phyloP scores from a whole-genome alignment of 2,113 vertebrate genomes.

The Microtus montanus region DNA sequence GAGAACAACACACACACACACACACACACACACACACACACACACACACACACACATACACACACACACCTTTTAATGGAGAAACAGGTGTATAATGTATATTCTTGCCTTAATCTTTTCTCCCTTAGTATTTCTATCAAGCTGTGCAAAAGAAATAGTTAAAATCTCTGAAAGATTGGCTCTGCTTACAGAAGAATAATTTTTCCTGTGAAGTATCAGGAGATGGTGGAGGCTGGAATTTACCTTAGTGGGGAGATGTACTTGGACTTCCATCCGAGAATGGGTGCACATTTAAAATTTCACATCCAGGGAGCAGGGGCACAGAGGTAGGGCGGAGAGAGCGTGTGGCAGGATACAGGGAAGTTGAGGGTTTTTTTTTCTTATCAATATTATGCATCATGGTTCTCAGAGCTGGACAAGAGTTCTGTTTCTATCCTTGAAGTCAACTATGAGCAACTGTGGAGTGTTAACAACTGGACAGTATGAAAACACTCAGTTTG shows the following conservation, averaged over 20 bases:
- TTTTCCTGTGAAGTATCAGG: constrained; percentile 37
- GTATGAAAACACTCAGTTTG: background rate
- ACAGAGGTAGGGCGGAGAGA: background rate
- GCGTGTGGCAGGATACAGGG: no score
- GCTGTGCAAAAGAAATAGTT: constrained; percentile 47
- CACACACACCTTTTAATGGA: background rate
- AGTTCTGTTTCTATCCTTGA: constrained; percentile 1
- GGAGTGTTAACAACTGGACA: background rate
- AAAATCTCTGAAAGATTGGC: constrained; percentile 60
- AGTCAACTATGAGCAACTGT: background rate
- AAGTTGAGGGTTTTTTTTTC: background rate
- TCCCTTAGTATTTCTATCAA: constrained; percentile 58
- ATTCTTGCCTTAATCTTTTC: constrained; percentile 53
- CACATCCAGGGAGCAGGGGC: background rate
- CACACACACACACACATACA: background rate
- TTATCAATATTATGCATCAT: background rate
- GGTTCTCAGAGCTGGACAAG: background rate
- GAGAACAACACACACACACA: background rate
- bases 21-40: background rate
- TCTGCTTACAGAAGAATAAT: background rate
- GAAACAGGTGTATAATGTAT: constrained; percentile 44
- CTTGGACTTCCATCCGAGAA: background rate
- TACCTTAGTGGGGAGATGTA: background rate
- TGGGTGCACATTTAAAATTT: background rate
- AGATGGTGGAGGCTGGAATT: background rate